Conservation (phyloP, 37 sponge, comb jelly and placozoan genomes). For the Petrosia ficiformis region DNA sequence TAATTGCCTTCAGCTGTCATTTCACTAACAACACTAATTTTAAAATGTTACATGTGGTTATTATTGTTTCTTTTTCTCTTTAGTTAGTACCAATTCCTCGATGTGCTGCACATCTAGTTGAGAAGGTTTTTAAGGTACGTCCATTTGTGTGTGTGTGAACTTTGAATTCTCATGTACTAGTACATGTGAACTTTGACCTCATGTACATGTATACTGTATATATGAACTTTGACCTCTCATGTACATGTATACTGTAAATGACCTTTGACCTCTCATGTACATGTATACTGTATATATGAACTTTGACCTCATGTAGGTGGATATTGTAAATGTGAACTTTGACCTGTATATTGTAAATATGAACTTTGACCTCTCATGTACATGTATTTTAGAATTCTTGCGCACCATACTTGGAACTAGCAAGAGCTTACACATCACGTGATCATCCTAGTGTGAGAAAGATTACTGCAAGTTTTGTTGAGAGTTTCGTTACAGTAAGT, state of each 20-base stretch:
- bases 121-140: slow-evolving; percentile 47
- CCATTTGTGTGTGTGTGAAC: background rate
- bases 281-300: too few species aligned
- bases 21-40: too few species aligned
- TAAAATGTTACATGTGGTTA: too few species aligned
- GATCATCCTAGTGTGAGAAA: slow-evolving; percentile 27
- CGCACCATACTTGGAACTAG: slow-evolving; percentile 64
- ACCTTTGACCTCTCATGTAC: too few species aligned
- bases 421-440: slow-evolving; percentile 37
- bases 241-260: too few species aligned
- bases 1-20: too few species aligned
- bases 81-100: background rate
- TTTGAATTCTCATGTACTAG: too few species aligned
- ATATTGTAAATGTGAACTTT: background rate
- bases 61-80: background rate
- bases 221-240: too few species aligned
- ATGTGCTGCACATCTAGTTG: slow-evolving; percentile 33
- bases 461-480: slow-evolving; percentile 47
- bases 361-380: background rate
- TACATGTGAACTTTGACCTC: too few species aligned
- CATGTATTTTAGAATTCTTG: slow-evolving; percentile 60
- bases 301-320: too few species aligned
- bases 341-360: background rate
- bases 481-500: slow-evolving; percentile 65
- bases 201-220: too few species aligned